These are phyloP conservation scores for Brachionus sp. DNA, from an alignment of 1,140 invertebrate species.

Conservation along the genomic window DNA sequence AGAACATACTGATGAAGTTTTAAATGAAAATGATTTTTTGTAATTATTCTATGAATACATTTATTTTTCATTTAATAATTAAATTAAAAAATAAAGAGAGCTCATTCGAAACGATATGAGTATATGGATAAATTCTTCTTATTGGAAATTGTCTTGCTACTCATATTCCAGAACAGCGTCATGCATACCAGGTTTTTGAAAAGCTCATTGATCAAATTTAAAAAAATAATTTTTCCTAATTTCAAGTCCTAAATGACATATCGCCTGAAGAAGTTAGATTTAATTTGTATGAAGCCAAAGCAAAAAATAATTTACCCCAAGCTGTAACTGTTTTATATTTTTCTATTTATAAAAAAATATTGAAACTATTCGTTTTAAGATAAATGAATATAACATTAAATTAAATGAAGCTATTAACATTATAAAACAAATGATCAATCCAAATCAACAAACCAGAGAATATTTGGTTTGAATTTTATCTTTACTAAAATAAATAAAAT, in stretches of 20 bases:
- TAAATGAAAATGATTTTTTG: background rate
- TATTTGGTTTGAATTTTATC: background rate
- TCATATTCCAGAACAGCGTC: background rate
- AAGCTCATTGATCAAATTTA: background rate
- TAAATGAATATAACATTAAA: constrained; percentile 10
- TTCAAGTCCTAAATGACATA: background rate
- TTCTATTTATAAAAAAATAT: background rate
- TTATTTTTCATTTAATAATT: background rate
- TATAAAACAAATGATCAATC: constrained; percentile 36
- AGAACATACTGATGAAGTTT: too few relatives aligned
- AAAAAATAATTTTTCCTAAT: background rate
- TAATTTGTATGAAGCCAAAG: constrained; percentile 26
- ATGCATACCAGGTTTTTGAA: constrained; percentile 22
- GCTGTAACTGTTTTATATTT: background rate
- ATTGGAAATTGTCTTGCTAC: constrained; percentile 39
- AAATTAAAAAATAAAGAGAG: background rate
- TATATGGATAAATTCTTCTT: background rate
- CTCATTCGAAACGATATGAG: background rate
- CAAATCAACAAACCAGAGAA: background rate
- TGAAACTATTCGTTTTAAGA: background rate
- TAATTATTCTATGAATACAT: background rate
- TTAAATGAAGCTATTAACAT: background rate
- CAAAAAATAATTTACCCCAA: background rate
- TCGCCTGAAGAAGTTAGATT: constrained; percentile 27
- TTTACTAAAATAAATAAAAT: background rate